These are phyloP conservation scores for Rhabdophis nuchalis DNA, from an alignment of 2,797 vertebrate species.

Conservation along the genomic window DNA sequence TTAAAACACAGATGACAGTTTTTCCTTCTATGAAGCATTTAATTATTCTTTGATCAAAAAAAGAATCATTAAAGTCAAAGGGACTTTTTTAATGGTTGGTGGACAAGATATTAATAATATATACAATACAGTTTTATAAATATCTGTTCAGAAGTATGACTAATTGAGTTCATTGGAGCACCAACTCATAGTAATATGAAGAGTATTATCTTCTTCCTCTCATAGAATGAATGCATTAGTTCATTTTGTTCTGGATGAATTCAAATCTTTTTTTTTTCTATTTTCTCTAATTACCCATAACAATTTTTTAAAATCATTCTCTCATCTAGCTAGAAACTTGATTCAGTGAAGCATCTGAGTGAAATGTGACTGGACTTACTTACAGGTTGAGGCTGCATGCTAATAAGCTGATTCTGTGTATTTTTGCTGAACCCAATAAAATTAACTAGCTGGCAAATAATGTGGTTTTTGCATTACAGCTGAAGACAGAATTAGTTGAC, in stretches of 20 bases:
- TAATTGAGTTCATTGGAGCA: background rate
- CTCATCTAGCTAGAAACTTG: background rate
- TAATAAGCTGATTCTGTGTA: accelerated
- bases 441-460: background rate
- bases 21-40: background rate
- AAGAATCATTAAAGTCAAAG: background rate
- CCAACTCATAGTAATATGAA: background rate
- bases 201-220: background rate
- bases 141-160: background rate
- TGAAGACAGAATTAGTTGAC: background rate
- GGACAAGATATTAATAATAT: background rate
- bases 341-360: background rate
- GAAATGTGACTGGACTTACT: background rate
- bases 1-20: background rate
- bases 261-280: background rate
- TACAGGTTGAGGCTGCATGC: background rate
- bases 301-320: background rate
- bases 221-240: background rate
- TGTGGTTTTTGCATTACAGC: background rate
- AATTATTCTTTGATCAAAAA: background rate
- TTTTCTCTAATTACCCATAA: background rate
- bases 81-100: background rate
- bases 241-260: background rate
- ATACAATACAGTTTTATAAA: background rate
- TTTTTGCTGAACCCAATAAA: constrained; percentile 27